Evolutionary conservation across 1,140 invertebrate species (phyloP), one percentile per base, ranked within the genome.

Genomic region (Neodiprion lecontei): DNA sequence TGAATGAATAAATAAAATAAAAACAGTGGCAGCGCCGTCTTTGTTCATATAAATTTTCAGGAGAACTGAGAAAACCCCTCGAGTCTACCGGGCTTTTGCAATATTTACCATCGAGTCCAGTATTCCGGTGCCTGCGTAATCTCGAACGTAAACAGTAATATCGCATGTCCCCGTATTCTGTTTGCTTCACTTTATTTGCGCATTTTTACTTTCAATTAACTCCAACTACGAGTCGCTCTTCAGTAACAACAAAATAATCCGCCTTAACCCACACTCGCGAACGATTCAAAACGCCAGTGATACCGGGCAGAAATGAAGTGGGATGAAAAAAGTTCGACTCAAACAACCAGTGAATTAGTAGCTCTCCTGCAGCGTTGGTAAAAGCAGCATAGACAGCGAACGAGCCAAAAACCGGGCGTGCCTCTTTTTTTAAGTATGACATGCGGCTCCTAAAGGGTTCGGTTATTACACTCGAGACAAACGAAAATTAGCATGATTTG

Each of bases 111-210:
- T 12, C 53, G 53, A 3, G 53, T 61, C 28, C 53, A 61, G 53
- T 61, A 17, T 40, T 5, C 53, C 53, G 53, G 53, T 61, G 53
- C n/a, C 53, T 61, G n/a, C 53, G 53, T 61, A 61, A 61, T 61
- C 53, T 61, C 53, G n/a, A 61, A 61, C 53, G 53, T 17, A 61
- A 61, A 61, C 53, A 61, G 53, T 61, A 61, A 61, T 61, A 61
- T 61, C 53, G 53, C 53, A 61, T 61, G 53, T 61, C 53, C n/a
- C 53, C 53, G 53, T 61, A 61, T 17, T 5, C 53, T 61, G 53
- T 61, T 61, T 61, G 53, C 53, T 61, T 61, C 53, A 61, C 53
- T 61, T 61, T 61, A 14, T 17, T 61, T 17, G 53, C n/a, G n/a
- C 53, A 61, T 61, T 61, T 61, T 61, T 61, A 9, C 53, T 61